Percentiles rank a stretch among this genome's conserved stretches.
phyloP scores from a whole-genome alignment of 2,797 vertebrate species.

The Sebastes hopkinsi region DNA sequence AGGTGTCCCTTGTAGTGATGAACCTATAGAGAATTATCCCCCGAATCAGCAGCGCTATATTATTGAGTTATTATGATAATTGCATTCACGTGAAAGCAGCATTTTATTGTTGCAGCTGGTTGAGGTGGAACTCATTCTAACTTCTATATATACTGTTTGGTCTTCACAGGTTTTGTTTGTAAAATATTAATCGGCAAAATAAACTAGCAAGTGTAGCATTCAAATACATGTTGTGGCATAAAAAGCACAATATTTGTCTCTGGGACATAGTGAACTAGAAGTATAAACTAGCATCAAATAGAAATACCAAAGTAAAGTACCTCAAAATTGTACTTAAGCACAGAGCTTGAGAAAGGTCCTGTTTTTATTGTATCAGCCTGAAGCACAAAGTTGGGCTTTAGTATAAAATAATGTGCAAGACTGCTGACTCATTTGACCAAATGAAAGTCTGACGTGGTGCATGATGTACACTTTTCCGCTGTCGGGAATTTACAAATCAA shows the following conservation, averaged over 20 bases:
- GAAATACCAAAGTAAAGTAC: not conserved
- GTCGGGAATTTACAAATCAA: constrained; percentile 8
- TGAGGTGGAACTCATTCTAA: not conserved
- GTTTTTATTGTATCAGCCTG: not conserved
- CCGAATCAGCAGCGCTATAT: not conserved
- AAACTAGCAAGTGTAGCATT: not conserved
- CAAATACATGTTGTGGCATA: not conserved
- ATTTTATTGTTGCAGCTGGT: not conserved
- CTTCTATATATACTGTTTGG: not conserved
- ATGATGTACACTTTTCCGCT: not conserved
- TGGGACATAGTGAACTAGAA: not conserved
- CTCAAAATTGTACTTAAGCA: not conserved
- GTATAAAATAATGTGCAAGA: not conserved
- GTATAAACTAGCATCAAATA: not conserved
- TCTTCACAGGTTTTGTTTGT: not conserved
- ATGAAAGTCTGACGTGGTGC: not conserved
- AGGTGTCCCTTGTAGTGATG: not conserved
- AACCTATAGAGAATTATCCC: not conserved
- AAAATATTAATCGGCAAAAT: too few species aligned
- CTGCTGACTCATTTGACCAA: not conserved
- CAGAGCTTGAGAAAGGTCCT: not conserved
- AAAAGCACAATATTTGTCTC: not conserved
- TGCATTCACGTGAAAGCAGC: not conserved
- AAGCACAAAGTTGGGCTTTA: not conserved
- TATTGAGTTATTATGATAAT: not conserved